phyloP scores from a whole-genome alignment of 2,888 invertebrate species.

The Andricus quercusramuli region DNA sequence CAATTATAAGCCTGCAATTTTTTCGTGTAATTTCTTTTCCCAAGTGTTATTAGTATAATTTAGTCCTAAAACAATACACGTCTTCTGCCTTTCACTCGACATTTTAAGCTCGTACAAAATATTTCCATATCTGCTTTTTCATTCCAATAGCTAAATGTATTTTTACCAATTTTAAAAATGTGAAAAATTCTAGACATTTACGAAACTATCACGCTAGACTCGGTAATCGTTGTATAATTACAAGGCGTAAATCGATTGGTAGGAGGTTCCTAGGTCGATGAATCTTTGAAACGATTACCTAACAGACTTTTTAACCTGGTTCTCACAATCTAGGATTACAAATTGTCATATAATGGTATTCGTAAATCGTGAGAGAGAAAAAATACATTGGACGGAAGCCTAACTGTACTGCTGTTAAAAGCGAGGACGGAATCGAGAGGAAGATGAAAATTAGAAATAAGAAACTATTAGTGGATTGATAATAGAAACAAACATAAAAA shows the following conservation, averaged over 20 bases:
- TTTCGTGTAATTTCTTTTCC: no score
- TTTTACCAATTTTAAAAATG: background rate
- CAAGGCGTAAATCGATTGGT: constrained; percentile 11
- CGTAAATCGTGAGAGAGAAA: constrained; percentile 61
- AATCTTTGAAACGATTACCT: constrained; percentile 29
- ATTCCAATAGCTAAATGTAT: no score
- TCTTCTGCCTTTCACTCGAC: no score
- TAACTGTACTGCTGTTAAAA: background rate
- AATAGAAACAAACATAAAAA: background rate
- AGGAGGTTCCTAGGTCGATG: constrained; percentile 22
- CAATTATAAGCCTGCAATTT: no score
- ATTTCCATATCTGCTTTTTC: no score
- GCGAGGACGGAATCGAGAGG: background rate
- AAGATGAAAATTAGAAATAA: constrained; percentile 22
- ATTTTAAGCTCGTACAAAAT: no score
- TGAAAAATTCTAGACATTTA: background rate
- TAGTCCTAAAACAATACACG: background rate
- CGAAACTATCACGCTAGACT: background rate
- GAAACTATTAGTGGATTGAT: background rate
- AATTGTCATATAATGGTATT: constrained; percentile 49
- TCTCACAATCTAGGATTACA: constrained; percentile 65
- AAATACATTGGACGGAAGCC: constrained; percentile 53
- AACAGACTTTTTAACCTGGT: constrained; percentile 59
- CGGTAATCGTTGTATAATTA: constrained; percentile 3
- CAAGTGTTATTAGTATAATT: background rate